Evolutionary conservation across 1,140 invertebrate species (phyloP).

Genomic region (Drosophila suzukii): DNA sequence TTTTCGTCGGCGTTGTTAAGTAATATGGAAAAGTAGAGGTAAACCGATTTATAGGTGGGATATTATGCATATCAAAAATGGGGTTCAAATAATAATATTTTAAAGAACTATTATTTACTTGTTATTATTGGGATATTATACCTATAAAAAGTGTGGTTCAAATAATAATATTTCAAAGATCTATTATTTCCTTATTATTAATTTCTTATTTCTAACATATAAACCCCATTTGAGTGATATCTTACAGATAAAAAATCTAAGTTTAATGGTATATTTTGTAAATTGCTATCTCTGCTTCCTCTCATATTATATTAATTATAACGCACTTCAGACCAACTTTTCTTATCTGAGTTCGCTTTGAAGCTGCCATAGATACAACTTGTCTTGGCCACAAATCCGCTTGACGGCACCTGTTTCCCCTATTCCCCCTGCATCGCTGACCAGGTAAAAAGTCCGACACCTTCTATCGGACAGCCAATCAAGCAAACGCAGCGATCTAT

Average conservation of each 20-base stretch:
- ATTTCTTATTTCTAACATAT: too few relatives aligned
- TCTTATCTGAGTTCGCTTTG: conserved; percentile 35
- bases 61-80: neutral
- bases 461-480: conserved; percentile 61
- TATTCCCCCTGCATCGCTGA: neutral
- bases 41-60: neutral
- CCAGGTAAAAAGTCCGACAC: conserved; percentile 40
- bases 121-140: too few relatives aligned
- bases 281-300: conserved; percentile 5
- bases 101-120: too few relatives aligned
- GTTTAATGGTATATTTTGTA: neutral
- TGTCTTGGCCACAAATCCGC: conserved; percentile 38
- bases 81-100: neutral
- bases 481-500: conserved; percentile 69
- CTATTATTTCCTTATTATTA: too few relatives aligned
- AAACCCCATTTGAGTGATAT: too few relatives aligned
- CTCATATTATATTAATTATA: conserved; percentile 35
- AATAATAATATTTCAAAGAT: too few relatives aligned
- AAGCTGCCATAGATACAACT: conserved; percentile 32
- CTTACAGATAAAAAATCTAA: too few relatives aligned
- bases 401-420: conserved; percentile 43
- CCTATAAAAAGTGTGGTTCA: too few relatives aligned
- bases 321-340: conserved; percentile 13
- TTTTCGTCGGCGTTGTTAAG: neutral
- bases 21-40: neutral